phyloP scores from a whole-genome alignment of 2,797 vertebrate species.

The Bryconaethiops microstoma region DNA sequence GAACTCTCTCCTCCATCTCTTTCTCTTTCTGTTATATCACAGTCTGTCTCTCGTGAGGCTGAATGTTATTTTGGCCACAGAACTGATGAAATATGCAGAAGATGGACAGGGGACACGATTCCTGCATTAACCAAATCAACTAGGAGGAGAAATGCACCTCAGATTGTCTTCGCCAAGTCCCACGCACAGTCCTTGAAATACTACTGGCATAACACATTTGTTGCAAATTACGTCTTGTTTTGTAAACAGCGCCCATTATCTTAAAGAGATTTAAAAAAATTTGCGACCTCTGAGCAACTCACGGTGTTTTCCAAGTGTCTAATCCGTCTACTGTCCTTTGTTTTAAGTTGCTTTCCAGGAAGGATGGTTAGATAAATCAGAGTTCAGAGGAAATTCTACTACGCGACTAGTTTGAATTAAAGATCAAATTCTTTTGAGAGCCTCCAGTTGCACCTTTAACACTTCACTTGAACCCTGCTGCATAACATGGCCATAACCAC shows the following conservation, averaged over 20 bases:
- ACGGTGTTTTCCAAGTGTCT: background rate
- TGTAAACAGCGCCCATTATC: background rate
- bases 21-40: constrained; percentile 42
- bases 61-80: constrained; percentile 57
- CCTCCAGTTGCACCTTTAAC: too few relatives aligned
- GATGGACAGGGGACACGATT: constrained; percentile 60
- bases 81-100: constrained; percentile 60
- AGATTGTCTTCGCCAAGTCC: background rate
- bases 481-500: background rate
- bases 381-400: too few relatives aligned
- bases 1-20: constrained; percentile 14
- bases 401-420: too few relatives aligned
- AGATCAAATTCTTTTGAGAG: too few relatives aligned
- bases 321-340: background rate
- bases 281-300: background rate
- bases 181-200: background rate
- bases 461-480: too few relatives aligned
- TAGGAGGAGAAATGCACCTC: constrained; percentile 18
- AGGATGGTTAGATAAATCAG: background rate
- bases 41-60: constrained; percentile 38
- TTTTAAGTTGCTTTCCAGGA: background rate
- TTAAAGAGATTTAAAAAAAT: background rate
- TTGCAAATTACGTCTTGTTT: background rate
- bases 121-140: constrained; percentile 56
- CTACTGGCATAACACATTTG: background rate